phyloP scores from a whole-genome alignment of 2,113 vertebrate genomes.

The Odontophorus gujanensis region DNA sequence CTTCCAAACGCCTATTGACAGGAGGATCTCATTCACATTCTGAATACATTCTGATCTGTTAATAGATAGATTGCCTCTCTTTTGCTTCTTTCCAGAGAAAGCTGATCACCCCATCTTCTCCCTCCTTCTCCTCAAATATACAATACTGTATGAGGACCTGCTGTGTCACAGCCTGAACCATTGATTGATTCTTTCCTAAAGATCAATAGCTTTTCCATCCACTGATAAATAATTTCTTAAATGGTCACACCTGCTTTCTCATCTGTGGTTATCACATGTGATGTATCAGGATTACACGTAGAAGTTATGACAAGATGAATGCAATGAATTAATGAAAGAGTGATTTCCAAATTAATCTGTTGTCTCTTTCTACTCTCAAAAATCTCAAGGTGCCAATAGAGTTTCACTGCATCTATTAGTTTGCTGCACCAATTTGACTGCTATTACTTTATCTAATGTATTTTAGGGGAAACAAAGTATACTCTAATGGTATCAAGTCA shows the following conservation, averaged over 20 bases:
- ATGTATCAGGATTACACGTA: background rate
- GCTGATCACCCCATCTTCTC: background rate
- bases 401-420: constrained; percentile 65
- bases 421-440: constrained; percentile 61
- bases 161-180: too few relatives aligned
- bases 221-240: background rate
- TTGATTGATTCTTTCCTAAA: background rate
- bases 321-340: constrained; percentile 28
- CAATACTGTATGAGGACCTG: background rate
- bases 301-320: background rate
- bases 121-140: background rate
- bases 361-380: constrained; percentile 15
- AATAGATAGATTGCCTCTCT: background rate
- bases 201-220: background rate
- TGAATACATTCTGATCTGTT: background rate
- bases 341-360: constrained; percentile 42
- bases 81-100: background rate
- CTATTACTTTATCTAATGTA: constrained; percentile 55
- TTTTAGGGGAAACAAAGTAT: constrained; percentile 40
- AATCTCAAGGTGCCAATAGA: constrained; percentile 40
- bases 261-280: background rate
- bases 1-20: background rate
- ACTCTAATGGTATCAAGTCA: constrained; percentile 28
- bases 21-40: background rate
- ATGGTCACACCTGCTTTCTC: background rate